Evolutionary conservation across 2,888 invertebrate species (phyloP), one percentile per base, ranked within the genome.

Genomic region (Idaea dimidiata): DNA sequence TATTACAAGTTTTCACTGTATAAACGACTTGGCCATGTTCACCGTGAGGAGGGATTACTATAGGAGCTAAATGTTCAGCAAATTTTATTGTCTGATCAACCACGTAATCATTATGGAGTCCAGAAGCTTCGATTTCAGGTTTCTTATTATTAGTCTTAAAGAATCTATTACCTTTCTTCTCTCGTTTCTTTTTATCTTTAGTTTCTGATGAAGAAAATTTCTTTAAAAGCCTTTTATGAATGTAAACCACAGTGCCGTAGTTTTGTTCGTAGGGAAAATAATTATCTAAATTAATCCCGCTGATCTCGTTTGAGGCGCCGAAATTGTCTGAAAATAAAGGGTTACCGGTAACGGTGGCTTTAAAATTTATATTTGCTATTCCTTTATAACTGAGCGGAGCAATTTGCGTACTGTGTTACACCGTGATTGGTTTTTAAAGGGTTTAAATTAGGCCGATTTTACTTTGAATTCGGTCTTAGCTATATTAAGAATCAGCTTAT

Each of bases 31-130:
- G 83, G 0, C 77, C 72, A 55, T 71, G 69, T 4, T 80, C 75
- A 32, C 80, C 78, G 55, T 70, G 78, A 1, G 83, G 81, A 17
- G 91, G 89, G 65, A 92, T 85, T 0, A 83, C 77, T 66, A 87
- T 63, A 7, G 91, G 91, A 0, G 83, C 82, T 6, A 90, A 71
- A 58, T 84, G 78, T 78, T 88, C 87, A 16, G 89, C 87, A 66
- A 91, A 88, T 66, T 74, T 74, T 56, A 89, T 83, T 1, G 90
- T 89, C 58, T 89, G 86, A 43, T 84, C 84, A 33, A 88, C 53
- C n/a, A 89, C 70, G 7, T 82, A 71, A 63, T 84, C 81, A 64
- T 81, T 79, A 59, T 71, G 68, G 10, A 64, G 63, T 18, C 66
- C 62, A 8, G 67, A 66, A 43, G 10, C 43, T 66, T 78, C 73